Base-by-base conservation (phyloP, 64 coral and sea anemone genomes). In the Montipora cactus region DNA sequence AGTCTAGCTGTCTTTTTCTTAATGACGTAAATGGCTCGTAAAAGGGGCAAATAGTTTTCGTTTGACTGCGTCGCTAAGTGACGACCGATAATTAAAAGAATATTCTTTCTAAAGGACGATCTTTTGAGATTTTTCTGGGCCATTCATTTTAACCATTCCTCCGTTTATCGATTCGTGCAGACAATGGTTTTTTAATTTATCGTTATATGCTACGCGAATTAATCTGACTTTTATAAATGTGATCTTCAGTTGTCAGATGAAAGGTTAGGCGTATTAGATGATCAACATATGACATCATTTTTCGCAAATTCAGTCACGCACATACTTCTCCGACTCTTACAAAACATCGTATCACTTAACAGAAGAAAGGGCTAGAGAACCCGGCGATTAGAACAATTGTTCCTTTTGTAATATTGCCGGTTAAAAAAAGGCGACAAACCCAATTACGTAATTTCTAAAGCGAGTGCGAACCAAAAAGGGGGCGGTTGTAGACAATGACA, bases 41-140 rank as follows among this genome's bases (percentile, higher is more conserved):
- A 72, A 46, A 21, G 44, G 7, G 82, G 45, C 13, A 86, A 86
- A 86, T 86, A 86, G 64, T 71, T 86, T 86, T n/a, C 64, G 66
- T 72, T 72, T 51, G 15, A 69, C 11, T 86, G 66, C 47, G 82
- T 86, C 82, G 45, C 82, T 86, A 71, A 86, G 66, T 71, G 66
- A 86, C 67, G 66, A 45, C 12, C 66, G 15, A 13, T 44, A 16
- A 2, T 37, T 7, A 7, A 16, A 84, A 84, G 44, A 68, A 67
- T n/a, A 3, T 64, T 64, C 61, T 7, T 15, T 71, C 19, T 9
- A 22, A 84, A 49, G 47, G 66, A 72, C 18, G 19, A n/a, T 19
- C 46, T 47, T 86, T 23, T 44, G 18, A 86, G 82, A 86, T 49
- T 86, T 49, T 86, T 86, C 82, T 20, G 4, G 5, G 0, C n/a